Conservation (phyloP, 2,113 vertebrate species). For the Tringa solitaria region DNA sequence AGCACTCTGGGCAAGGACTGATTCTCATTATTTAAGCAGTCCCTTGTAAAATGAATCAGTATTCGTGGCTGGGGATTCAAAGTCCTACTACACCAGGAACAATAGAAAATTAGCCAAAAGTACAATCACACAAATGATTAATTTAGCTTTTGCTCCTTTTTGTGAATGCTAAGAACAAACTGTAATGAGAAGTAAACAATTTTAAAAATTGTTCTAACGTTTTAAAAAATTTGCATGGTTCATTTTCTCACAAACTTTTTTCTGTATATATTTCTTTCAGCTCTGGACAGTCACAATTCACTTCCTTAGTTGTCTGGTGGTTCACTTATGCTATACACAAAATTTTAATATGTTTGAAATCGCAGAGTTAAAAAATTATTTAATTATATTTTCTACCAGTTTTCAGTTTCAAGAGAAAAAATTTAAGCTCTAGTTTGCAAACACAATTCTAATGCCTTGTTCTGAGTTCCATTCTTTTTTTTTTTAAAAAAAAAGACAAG, state of each 20-base stretch:
- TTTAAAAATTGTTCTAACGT: background rate
- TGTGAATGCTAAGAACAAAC: background rate
- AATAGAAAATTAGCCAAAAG: background rate
- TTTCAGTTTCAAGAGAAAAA: background rate
- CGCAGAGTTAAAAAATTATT: background rate
- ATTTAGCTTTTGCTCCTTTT: background rate
- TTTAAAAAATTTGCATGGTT: background rate
- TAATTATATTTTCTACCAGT: background rate
- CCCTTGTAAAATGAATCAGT: background rate
- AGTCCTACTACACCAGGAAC: background rate
- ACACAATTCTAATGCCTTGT: background rate
- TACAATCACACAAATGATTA: background rate
- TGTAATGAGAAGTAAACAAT: background rate
- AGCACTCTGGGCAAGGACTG: background rate
- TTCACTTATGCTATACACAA: background rate
- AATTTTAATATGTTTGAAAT: background rate
- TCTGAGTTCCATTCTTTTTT: background rate
- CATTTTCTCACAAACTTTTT: background rate
- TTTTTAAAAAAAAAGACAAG: background rate
- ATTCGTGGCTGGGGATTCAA: background rate
- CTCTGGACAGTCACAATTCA: background rate
- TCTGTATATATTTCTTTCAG: background rate
- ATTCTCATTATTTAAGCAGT: background rate
- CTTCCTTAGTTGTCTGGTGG: fast-evolving
- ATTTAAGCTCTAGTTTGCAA: background rate